Conservation (phyloP, 2,888 invertebrate species). For the Anoncus sp. region DNA sequence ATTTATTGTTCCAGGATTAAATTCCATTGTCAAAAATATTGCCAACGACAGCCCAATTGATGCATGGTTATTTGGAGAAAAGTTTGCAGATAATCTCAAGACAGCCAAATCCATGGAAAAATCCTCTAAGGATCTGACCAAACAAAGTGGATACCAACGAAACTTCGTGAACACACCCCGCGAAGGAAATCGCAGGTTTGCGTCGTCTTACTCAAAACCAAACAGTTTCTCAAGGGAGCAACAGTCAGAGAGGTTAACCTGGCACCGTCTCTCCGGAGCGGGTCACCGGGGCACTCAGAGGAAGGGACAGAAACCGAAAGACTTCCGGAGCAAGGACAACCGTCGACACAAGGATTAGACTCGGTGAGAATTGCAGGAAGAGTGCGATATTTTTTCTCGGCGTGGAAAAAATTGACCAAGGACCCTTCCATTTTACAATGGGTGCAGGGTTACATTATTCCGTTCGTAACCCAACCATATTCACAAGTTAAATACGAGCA, state of each 20-base stretch:
- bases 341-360: neutral
- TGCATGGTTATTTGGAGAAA: conserved; percentile 44
- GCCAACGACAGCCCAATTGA: conserved; percentile 43
- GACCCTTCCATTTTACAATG: neutral
- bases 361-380: conserved; percentile 4
- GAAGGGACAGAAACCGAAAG: neutral
- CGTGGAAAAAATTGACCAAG: neutral
- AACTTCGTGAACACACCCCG: conserved; percentile 26
- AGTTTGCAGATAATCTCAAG: conserved; percentile 50
- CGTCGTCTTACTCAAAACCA: conserved; percentile 13
- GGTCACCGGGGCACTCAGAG: conserved; percentile 10
- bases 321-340: neutral
- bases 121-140: conserved; percentile 44
- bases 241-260: conserved; percentile 13
- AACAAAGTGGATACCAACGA: conserved; percentile 25
- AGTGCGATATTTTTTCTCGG: neutral
- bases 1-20: conserved; percentile 43
- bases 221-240: neutral
- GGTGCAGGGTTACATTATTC: neutral
- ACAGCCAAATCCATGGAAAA: conserved; percentile 46
- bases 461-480: neutral
- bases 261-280: conserved; percentile 19
- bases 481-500: no score
- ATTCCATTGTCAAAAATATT: conserved; percentile 49
- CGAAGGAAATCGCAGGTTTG: conserved; percentile 36